phyloP scores from a whole-genome alignment of 2,888 invertebrate species.

The Trichopria drosophilae region DNA sequence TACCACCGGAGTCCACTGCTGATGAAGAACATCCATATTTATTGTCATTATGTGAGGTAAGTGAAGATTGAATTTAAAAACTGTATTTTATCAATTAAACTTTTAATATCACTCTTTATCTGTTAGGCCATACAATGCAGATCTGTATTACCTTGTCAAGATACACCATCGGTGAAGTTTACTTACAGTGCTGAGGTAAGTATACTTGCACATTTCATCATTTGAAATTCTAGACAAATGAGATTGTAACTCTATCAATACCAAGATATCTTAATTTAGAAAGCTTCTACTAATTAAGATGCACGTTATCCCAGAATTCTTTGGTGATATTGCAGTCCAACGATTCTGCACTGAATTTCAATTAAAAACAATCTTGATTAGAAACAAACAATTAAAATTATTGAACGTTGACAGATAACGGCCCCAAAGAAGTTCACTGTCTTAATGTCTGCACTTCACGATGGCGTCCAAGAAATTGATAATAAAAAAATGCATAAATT shows the following conservation, averaged over 20 bases:
- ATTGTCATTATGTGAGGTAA: conserved; percentile 80
- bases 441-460: conserved; percentile 83
- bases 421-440: conserved; percentile 77
- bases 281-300: not conserved
- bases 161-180: conserved; percentile 86
- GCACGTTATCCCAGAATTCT: conserved; percentile 1
- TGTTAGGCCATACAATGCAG: conserved; percentile 83
- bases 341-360: too few species aligned
- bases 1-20: conserved; percentile 82
- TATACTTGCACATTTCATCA: not conserved
- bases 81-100: not conserved
- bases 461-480: conserved; percentile 48
- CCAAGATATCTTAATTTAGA: not conserved
- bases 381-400: too few species aligned
- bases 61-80: conserved; percentile 12
- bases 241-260: not conserved
- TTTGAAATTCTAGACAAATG: not conserved
- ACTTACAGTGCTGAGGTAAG: conserved; percentile 48
- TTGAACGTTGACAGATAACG: conserved; percentile 62
- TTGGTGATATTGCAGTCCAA: too few species aligned
- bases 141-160: conserved; percentile 89
- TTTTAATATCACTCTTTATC: conserved; percentile 20
- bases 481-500: conserved; percentile 65
- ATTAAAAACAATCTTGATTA: not conserved
- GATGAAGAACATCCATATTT: conserved; percentile 85